These are phyloP conservation scores for Ardeotis arabs DNA, from an alignment of 2,113 vertebrate genomes.

Conservation along the genomic window DNA sequence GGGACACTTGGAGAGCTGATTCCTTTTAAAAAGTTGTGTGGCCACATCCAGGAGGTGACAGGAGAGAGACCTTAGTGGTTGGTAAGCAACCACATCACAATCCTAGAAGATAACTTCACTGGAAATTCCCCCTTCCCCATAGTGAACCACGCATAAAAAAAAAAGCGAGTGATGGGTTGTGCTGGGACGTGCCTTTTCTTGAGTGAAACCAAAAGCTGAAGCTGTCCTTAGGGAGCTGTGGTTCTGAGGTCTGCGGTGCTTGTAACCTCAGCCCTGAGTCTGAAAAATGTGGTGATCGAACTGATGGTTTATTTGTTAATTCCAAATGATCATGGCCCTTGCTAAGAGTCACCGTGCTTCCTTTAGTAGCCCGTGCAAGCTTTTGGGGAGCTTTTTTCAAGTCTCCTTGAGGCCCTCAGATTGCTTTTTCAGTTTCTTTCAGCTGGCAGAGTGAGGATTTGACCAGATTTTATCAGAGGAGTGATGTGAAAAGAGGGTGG, in stretches of 20 bases:
- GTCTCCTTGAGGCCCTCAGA: neutral
- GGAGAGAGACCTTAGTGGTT: neutral
- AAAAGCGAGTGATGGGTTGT: neutral
- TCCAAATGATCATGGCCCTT: neutral
- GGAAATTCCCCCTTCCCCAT: neutral
- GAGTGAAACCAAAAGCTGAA: neutral
- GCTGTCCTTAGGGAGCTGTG: neutral
- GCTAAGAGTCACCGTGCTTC: neutral
- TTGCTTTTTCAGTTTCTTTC: neutral
- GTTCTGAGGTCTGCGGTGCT: neutral
- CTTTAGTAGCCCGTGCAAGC: neutral
- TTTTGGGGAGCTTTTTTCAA: neutral
- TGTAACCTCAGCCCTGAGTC: too few species aligned
- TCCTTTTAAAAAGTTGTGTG: neutral
- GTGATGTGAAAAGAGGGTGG: neutral
- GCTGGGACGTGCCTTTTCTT: neutral
- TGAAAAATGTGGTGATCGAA: neutral
- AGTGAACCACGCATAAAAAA: neutral
- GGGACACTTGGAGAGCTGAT: neutral
- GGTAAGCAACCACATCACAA: neutral
- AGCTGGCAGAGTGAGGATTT: neutral
- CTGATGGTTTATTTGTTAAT: neutral
- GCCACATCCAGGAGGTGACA: neutral
- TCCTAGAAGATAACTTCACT: neutral
- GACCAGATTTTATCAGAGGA: neutral